A percentile compares a stretch with the other conserved stretches of the same genome.
phyloP scores from a whole-genome alignment of 2,113 vertebrate species.

The Gorsachius goisagi region DNA sequence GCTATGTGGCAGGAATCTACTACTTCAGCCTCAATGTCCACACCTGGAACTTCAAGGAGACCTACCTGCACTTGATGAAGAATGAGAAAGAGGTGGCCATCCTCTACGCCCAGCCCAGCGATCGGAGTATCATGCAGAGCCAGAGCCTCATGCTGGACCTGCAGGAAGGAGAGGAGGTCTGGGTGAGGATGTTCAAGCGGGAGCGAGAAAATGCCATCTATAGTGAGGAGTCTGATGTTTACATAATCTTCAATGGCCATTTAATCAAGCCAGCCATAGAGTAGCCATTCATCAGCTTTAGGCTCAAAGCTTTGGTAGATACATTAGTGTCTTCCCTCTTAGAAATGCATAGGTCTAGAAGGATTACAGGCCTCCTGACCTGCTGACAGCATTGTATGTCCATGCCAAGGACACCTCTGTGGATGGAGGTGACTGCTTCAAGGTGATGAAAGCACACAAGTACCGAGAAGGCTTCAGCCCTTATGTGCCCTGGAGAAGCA shows the following conservation, averaged over 20 bases:
- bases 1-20: conserved; percentile 81
- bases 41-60: conserved; percentile 90
- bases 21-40: conserved; percentile 88
- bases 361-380: neutral
- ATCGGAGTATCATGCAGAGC: conserved; percentile 88
- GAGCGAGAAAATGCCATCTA: conserved; percentile 85
- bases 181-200: conserved; percentile 84
- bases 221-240: conserved; percentile 83
- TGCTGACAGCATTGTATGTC: neutral
- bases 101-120: conserved; percentile 86
- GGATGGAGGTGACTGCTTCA: neutral
- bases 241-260: conserved; percentile 84
- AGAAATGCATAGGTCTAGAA: neutral
- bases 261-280: conserved; percentile 78
- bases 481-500: neutral
- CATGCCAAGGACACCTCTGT: neutral
- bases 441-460: neutral
- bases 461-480: neutral
- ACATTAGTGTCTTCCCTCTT: neutral
- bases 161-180: conserved; percentile 79
- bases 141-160: conserved; percentile 86
- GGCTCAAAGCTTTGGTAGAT: neutral
- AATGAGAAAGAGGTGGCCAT: conserved; percentile 75
- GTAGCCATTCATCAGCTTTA: neutral
- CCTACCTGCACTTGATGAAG: conserved; percentile 87